phyloP scores from a whole-genome alignment of 2,113 vertebrate species.

The Puntigrus tetrazona region DNA sequence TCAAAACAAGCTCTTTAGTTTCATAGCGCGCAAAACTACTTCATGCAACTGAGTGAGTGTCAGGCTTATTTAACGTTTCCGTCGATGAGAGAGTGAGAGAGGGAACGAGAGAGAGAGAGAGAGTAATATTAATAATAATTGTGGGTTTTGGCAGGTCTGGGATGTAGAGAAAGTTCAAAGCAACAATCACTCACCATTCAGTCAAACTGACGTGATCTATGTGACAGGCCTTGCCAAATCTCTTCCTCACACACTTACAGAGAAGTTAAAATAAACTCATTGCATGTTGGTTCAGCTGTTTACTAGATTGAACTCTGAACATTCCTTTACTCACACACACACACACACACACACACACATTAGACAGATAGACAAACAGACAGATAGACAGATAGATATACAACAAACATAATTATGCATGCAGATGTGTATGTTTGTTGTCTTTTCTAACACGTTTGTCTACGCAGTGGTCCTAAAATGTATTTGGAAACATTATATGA shows the following conservation, averaged over 20 bases:
- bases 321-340: not conserved
- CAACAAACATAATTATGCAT: constrained; percentile 6
- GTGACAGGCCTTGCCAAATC: constrained; percentile 51
- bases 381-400: not conserved
- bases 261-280: constrained; percentile 41
- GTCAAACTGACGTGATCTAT: constrained; percentile 46
- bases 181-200: constrained; percentile 40
- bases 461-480: not conserved
- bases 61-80: constrained; percentile 40
- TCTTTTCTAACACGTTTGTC: not conserved
- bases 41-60: constrained; percentile 20
- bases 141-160: constrained; percentile 32
- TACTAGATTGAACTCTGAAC: not conserved
- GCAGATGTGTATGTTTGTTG: not conserved
- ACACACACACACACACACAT: not conserved
- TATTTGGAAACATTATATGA: not conserved
- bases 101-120: not conserved
- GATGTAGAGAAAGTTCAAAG: constrained; percentile 50
- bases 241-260: not conserved
- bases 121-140: constrained; percentile 44
- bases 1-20: constrained; percentile 34
- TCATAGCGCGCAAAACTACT: not conserved
- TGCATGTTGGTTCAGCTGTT: not conserved
- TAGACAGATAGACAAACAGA: not conserved
- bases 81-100: not conserved